Base-by-base conservation (phyloP, 2,797 vertebrate genomes). In the Moxostoma hubbsi region DNA sequence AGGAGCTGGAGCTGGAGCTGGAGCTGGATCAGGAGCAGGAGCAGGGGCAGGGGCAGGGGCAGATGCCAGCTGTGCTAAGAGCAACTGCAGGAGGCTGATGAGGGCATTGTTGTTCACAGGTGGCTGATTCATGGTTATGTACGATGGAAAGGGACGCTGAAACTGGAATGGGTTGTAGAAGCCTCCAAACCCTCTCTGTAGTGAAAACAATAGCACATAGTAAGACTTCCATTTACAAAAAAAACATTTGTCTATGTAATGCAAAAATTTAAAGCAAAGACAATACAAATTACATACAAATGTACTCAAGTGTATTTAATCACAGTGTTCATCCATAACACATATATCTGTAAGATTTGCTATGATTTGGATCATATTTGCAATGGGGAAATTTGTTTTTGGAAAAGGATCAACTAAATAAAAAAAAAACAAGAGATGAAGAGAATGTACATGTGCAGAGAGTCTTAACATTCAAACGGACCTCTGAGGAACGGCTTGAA, bases 401-500 rank as follows among this genome's bases (percentile, higher is more conserved):
- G 1, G 2, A 24, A 24, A 24, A 24, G 24, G 2, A 24, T 24
- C 2, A 1, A 24, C 2, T 2, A 24, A 24, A 24, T 2, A 24
- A 13, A 12, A 53, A n/a, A n/a, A 53, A 53, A 50, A 1, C 12
- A 53, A 12, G 24, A 24, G 24, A 24, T 24, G 24, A 24, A 24
- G 24, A 24, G 24, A 24, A 24, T 24, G 24, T 24, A 2, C 24
- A 24, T 24, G 24, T 24, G 24, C 24, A 24, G 24, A 24, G 24
- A 2, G 12, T 11, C 13, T 54, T 13, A 4, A 5, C 1, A 54
- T 53, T 16, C n/a, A 57, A 15, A 51, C 55, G 18, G 18, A 77
- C 75, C 75, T 70, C 75, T 16, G 67, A 78, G 43, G 57, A 69
- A 5, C 6, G 10, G 15, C 82, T 89, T 5, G 66, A 74, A 53